Conservation (phyloP, 1,140 invertebrate genomes). For the Caenorhabditis tropicalis region DNA sequence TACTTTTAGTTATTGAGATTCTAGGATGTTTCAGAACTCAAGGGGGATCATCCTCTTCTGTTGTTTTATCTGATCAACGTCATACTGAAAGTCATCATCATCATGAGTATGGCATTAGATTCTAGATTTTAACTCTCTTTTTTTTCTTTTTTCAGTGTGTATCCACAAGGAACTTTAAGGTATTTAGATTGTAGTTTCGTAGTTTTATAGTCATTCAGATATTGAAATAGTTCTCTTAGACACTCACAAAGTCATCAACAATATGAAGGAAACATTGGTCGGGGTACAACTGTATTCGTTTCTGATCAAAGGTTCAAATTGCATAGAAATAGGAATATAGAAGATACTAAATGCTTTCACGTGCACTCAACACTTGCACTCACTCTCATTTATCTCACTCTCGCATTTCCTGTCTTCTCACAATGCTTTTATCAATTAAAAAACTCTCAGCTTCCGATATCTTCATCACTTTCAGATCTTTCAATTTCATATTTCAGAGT, state of each 20-base stretch:
- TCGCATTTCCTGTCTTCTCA: slow-evolving; percentile 12
- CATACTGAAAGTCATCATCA: background rate
- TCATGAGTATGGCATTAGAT: background rate
- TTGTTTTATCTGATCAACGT: background rate
- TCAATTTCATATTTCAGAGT: background rate
- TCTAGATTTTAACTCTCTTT: background rate
- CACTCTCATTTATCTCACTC: background rate
- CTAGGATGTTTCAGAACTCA: background rate
- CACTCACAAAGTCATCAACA: background rate
- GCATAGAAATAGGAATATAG: background rate
- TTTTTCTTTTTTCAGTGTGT: background rate
- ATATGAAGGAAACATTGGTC: background rate
- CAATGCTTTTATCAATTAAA: background rate
- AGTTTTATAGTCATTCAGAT: background rate
- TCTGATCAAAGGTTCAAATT: background rate
- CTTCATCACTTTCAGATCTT: background rate
- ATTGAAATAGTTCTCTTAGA: background rate
- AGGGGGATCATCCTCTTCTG: background rate
- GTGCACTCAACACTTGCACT: slow-evolving; percentile 12
- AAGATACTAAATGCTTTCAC: background rate
- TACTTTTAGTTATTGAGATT: background rate
- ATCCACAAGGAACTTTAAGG: slow-evolving; percentile 20
- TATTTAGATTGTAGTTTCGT: background rate
- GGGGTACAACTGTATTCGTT: background rate
- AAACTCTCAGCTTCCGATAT: background rate